Percentiles rank a stretch among this genome's conserved stretches.
Evolutionary conservation across 2,113 vertebrate species (phyloP).

Genomic region (Polyodon spathula): DNA sequence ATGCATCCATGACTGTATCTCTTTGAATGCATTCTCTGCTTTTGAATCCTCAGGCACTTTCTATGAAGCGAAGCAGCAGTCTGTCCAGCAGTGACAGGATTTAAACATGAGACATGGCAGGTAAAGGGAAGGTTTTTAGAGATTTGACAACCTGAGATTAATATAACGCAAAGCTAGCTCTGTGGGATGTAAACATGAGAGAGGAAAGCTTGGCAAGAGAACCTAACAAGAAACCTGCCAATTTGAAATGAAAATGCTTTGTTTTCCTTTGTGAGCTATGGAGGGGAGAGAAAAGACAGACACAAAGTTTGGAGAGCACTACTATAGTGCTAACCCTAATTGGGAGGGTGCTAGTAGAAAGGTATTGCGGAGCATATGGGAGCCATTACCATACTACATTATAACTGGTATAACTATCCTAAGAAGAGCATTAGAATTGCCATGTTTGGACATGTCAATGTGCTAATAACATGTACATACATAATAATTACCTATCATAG

Average conservation of each 20-base stretch:
- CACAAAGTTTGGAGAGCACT: too few relatives aligned
- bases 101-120: constrained; percentile 1
- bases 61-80: constrained; percentile 11
- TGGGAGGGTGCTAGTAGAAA: too few relatives aligned
- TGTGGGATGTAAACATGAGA: constrained; percentile 1
- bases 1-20: constrained; percentile 1
- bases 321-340: too few relatives aligned
- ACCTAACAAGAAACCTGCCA: neutral
- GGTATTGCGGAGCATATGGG: too few relatives aligned
- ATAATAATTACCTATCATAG: too few relatives aligned
- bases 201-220: neutral
- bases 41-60: constrained; percentile 3
- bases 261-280: too few relatives aligned
- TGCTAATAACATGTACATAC: too few relatives aligned
- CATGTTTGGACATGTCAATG: too few relatives aligned
- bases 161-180: neutral
- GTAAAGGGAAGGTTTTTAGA: neutral
- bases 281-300: too few relatives aligned
- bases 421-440: too few relatives aligned
- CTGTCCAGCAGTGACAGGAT: constrained; percentile 9
- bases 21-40: neutral
- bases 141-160: constrained; percentile 3
- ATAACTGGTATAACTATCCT: too few relatives aligned
- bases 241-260: neutral
- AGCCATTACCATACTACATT: too few relatives aligned